Percentiles rank a stretch among this genome's conserved stretches.
Evolutionary conservation across 2,888 invertebrate species (phyloP).

Genomic region (Xanthia togata): DNA sequence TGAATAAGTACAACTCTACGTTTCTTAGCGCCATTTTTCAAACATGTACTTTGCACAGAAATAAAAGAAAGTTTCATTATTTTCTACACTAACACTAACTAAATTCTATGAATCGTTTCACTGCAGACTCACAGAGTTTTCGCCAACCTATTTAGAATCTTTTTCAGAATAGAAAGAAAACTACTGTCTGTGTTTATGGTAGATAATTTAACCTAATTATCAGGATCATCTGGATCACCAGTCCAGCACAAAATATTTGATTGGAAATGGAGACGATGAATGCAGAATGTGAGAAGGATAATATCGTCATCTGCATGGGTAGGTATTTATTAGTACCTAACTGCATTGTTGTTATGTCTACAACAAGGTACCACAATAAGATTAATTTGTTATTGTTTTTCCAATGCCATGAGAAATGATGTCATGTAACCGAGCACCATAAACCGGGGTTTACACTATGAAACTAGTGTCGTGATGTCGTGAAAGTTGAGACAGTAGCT

Average conservation of each 20-base stretch:
- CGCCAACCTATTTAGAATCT: neutral
- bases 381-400: constrained; percentile 35
- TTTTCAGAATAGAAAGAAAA: neutral
- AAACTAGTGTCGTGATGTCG: too few species aligned
- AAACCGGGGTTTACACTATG: neutral
- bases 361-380: neutral
- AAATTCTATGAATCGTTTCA: too few species aligned
- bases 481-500: too few species aligned
- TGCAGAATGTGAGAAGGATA: neutral
- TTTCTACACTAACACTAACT: too few species aligned
- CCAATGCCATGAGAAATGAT: constrained; percentile 36
- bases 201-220: neutral
- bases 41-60: neutral
- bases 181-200: neutral
- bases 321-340: neutral
- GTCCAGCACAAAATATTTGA: neutral
- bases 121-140: neutral
- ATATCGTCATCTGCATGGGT: neutral
- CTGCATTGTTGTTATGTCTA: neutral
- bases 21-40: constrained; percentile 11
- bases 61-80: neutral
- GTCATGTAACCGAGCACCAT: constrained; percentile 23
- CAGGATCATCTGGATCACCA: neutral
- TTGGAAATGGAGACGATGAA: neutral
- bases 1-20: constrained; percentile 2